Evolutionary conservation across 2,797 vertebrate genomes (phyloP), one percentile per base, ranked within the genome.

Genomic region (Hoplostethus atlanticus): DNA sequence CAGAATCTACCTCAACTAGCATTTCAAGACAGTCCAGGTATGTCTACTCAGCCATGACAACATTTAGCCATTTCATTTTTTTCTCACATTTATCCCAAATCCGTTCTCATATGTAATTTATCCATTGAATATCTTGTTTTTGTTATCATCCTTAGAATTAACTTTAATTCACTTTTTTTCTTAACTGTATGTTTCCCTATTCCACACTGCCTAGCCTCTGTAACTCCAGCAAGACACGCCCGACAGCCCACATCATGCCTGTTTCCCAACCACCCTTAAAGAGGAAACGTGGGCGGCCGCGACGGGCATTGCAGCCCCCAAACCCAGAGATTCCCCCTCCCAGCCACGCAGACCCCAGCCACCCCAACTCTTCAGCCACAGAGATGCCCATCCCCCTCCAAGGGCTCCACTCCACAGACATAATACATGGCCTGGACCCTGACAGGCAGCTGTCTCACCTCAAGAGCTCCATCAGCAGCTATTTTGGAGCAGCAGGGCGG

Each of bases 1-100:
- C 96, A 94, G 97, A 99, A 98, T 97, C 97, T 99, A 99, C 98
- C 98, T 99, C 98, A 97, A 96, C 97, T 89, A 97, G 92, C 90
- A 93, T 97, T 94, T 96, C 97, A 86, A 96, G 96, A 93, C 97
- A 96, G 95, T 96, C 96, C 88, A 97, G 97, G 96, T 97, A 76
- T 16, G 52, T 0, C 17, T 71, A 13, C 21, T 50, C 3, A 72
- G 9, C 34, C 60, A n/a, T 5, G n/a, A 11, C 17, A 34, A 13
- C 5, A 59, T 63, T 60, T 31, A 47, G 15, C 15, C 3, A 1
- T 52, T 36, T 21, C 17, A 52, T 25, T 55, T 16, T 34, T 15
- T 68, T 36, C 34, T 36, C 25, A 48, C 57, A 67, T 6, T 16
- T 40, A 0, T 10, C 9, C 25, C 8, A 56, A 64, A 46, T 15